Percentiles rank a stretch among this genome's conserved stretches.
phyloP scores from a whole-genome alignment of 2,888 invertebrate genomes.

The Tigriopus californicus region DNA sequence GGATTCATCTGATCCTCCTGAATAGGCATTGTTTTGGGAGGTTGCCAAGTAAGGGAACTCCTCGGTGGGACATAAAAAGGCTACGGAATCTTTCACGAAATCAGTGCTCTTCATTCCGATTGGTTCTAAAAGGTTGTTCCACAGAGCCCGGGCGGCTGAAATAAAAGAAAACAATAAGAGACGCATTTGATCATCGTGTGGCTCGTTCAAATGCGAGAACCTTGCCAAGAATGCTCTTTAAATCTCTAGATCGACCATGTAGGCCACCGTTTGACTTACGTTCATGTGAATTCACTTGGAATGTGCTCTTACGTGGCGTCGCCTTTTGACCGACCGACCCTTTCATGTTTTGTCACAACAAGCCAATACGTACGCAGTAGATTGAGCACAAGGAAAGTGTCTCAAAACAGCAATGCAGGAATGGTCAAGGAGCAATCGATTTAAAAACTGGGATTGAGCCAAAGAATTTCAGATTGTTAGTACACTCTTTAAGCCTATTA shows the following conservation, averaged over 20 bases:
- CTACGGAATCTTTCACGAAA: slow-evolving; percentile 34
- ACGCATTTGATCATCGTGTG: background rate
- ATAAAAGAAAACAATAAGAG: slow-evolving; percentile 20
- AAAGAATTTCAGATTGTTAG: no score
- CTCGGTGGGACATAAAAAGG: slow-evolving; percentile 39
- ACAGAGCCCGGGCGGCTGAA: slow-evolving; percentile 36
- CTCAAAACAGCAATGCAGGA: no score
- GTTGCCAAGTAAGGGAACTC: slow-evolving; percentile 46
- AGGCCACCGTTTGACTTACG: background rate
- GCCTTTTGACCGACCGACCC: no score
- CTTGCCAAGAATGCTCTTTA: background rate
- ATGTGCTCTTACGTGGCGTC: no score
- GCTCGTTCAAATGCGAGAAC: background rate
- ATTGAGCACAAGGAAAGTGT: no score
- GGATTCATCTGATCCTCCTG: background rate
- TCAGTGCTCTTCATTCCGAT: slow-evolving; percentile 31
- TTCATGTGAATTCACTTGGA: no score
- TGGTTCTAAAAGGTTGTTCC: slow-evolving; percentile 42
- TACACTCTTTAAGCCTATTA: no score
- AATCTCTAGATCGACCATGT: background rate
- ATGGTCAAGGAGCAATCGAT: no score
- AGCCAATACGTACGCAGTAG: no score
- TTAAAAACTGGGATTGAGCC: no score
- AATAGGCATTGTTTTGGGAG: slow-evolving; percentile 18
- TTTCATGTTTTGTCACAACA: no score